Base-by-base conservation (phyloP, 2,888 invertebrate genomes). In the Campopleginae sp. region DNA sequence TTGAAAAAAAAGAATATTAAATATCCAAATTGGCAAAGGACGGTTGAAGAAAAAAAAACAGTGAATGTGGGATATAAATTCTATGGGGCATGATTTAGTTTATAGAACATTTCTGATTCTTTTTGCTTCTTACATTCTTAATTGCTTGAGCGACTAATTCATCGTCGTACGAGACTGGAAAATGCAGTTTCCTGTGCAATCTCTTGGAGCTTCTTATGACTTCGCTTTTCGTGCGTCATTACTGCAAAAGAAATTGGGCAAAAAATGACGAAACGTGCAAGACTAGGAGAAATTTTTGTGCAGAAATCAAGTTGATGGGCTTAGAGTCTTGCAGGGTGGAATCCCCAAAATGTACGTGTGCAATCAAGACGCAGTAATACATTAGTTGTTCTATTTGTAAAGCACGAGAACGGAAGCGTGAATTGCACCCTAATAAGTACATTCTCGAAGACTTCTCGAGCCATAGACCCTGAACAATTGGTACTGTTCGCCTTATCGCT, bases 361-460 rank as follows among this genome's bases (percentile, higher is more conserved):
- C 31, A 65, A 76, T 65, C 51, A 31, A 44, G 82, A 8, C 38
- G n/a, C 7, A 51, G 38, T 31, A 31, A 23, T 7, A n/a, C 12
- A 54, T 44, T 19, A 76, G 44, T 70, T 33, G 44, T 70, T 33
- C 33, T n/a, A 51, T 38, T 31, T 61, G 27, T 19, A 74, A 46
- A 54, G 46, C 38, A 33, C n/a, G 38, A 65, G 51, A 77, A 19
- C 72, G 82, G 77, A 82, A 82, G 72, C 71, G 77, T 77, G 65
- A 72, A 82, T 77, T 82, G 72, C 58, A 82, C 77, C 65, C 71
- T 77, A 78, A 78, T 78, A 58, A 58, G 65, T 72, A 65, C 23
- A 78, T 78, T 58, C 72, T 82, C 33, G 66, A 78, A 66, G 66
- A 65, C 33, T 38, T 31, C 81, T 68, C 75, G n/a, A 75, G 48